These are phyloP conservation scores for Choristoneura fumiferana DNA, from an alignment of 1,140 invertebrate species.

Conservation along the genomic window DNA sequence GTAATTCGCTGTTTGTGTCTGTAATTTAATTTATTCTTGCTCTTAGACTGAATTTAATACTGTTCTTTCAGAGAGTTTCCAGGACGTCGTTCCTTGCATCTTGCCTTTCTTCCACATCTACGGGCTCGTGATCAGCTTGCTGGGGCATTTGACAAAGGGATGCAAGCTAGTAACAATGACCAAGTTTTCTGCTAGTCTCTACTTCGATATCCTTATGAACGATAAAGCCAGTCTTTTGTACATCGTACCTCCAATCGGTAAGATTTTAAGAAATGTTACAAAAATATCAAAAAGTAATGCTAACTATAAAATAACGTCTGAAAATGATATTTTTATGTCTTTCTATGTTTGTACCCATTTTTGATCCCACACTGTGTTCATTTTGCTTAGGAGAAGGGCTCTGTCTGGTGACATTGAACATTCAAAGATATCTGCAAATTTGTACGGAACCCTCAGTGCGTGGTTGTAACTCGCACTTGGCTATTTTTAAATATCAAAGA, in stretches of 20 bases:
- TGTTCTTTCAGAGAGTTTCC: constrained; percentile 65
- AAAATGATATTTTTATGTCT: constrained; percentile 43
- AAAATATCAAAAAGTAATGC: neutral
- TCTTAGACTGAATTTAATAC: neutral
- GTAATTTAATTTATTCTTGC: too few relatives aligned
- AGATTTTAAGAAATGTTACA: constrained; percentile 34
- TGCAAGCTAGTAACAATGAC: constrained; percentile 86
- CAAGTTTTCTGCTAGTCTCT: constrained; percentile 85
- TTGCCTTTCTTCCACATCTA: constrained; percentile 95
- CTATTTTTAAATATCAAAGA: too few relatives aligned
- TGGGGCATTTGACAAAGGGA: constrained; percentile 81
- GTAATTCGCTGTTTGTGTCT: too few relatives aligned
- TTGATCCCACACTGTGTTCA: too few relatives aligned
- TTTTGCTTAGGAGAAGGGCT: too few relatives aligned
- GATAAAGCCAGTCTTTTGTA: constrained; percentile 80
- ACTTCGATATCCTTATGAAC: constrained; percentile 80
- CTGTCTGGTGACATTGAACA: too few relatives aligned
- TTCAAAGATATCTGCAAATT: too few relatives aligned
- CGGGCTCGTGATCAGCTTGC: constrained; percentile 82
- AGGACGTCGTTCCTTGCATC: constrained; percentile 82
- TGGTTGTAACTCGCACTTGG: too few relatives aligned
- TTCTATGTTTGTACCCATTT: too few relatives aligned
- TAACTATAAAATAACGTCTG: constrained; percentile 23
- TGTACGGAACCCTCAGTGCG: too few relatives aligned
- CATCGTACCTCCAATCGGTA: constrained; percentile 83